These are phyloP conservation scores for Rhabdomys dilectus DNA, from an alignment of 2,113 vertebrate species.

Conservation along the genomic window DNA sequence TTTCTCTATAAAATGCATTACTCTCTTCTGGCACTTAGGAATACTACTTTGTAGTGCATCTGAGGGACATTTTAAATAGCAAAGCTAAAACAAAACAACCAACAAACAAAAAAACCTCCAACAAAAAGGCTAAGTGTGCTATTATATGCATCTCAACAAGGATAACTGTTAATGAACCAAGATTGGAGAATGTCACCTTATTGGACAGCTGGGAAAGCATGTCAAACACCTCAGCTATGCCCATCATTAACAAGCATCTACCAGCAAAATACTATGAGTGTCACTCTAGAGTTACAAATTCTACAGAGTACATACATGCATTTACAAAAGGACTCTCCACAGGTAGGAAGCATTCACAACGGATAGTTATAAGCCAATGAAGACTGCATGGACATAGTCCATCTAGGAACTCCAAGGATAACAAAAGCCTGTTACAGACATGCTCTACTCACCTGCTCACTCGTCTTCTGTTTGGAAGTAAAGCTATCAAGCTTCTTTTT, in stretches of 20 bases:
- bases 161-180: neutral
- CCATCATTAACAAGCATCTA: neutral
- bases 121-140: neutral
- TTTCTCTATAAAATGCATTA: neutral
- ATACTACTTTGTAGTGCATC: neutral
- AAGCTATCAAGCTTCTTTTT: neutral
- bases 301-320: neutral
- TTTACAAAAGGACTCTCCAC: neutral
- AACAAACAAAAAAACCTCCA: too few species aligned
- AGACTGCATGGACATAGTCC: neutral
- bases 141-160: neutral
- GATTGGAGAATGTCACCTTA: neutral
- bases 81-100: neutral
- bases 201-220: neutral
- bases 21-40: neutral
- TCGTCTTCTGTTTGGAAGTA: neutral
- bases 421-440: neutral
- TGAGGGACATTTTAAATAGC: neutral
- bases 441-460: neutral
- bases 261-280: neutral
- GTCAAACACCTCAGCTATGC: neutral
- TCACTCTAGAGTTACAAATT: neutral
- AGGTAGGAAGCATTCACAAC: neutral
- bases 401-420: neutral
- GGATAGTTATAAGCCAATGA: rapidly evolving